Conservation (phyloP, 2,113 vertebrate species). For the Bombycilla garrulus region DNA sequence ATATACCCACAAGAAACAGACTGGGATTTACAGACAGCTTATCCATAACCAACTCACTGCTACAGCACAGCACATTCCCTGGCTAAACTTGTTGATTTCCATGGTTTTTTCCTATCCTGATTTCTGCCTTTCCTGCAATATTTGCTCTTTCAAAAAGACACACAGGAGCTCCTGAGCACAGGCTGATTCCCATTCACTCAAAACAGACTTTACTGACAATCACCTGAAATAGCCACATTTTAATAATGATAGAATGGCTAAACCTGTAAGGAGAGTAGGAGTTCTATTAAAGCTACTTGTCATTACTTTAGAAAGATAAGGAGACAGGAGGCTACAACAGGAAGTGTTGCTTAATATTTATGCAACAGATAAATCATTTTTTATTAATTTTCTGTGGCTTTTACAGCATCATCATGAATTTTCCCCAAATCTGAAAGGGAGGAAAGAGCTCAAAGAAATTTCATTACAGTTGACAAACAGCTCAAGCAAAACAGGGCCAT, state of each 20-base stretch:
- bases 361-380: neutral
- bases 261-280: neutral
- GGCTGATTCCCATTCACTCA: neutral
- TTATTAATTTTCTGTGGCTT: neutral
- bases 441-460: neutral
- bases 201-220: neutral
- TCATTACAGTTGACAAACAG: neutral
- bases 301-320: neutral
- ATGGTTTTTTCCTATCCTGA: neutral
- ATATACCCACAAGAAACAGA: neutral
- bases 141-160: neutral
- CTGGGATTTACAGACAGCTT: neutral
- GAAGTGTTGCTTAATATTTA: neutral
- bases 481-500: neutral
- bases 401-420: neutral
- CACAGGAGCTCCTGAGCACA: neutral
- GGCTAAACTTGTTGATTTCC: neutral
- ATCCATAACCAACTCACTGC: neutral
- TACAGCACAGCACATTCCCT: neutral
- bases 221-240: neutral
- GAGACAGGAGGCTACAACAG: neutral
- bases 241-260: neutral
- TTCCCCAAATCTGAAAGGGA: neutral
- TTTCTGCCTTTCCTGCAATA: neutral
- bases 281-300: neutral